These are phyloP conservation scores for Pachyramphus minor DNA, from an alignment of 2,113 vertebrate genomes.

Conservation along the genomic window DNA sequence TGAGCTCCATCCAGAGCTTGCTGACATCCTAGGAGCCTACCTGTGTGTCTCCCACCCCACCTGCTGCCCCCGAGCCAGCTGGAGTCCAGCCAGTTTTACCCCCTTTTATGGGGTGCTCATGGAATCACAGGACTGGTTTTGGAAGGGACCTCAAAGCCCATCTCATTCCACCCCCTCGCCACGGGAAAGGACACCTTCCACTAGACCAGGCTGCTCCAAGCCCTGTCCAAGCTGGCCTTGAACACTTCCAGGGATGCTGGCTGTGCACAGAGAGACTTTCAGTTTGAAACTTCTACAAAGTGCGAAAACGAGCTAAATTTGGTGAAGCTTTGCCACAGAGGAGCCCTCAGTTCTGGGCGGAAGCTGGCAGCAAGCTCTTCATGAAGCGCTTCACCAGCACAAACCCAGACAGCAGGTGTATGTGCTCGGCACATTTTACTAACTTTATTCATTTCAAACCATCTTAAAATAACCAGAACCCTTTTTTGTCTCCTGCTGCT, in stretches of 20 bases:
- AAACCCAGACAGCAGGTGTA: background rate
- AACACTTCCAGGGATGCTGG: too few relatives aligned
- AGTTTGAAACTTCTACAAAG: accelerated
- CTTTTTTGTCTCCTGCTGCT: background rate
- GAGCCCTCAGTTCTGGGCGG: accelerated
- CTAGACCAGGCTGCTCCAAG: too few relatives aligned
- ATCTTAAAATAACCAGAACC: accelerated
- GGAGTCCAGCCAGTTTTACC: too few relatives aligned
- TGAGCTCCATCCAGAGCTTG: accelerated
- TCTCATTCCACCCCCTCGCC: too few relatives aligned
- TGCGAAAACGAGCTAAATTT: accelerated
- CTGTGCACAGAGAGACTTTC: background rate
- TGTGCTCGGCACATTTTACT: accelerated
- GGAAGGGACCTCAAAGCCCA: background rate
- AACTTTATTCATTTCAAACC: background rate
- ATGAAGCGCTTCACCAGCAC: background rate
- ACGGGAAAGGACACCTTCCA: background rate
- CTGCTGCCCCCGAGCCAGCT: accelerated
- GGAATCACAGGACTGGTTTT: background rate
- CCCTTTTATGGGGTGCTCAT: background rate
- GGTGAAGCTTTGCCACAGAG: background rate
- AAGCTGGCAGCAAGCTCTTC: accelerated
- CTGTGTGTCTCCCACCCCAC: accelerated
- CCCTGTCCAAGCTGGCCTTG: background rate
- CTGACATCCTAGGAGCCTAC: accelerated